Conservation (phyloP, 1,140 invertebrate species). For the Trichoplusia ni region DNA sequence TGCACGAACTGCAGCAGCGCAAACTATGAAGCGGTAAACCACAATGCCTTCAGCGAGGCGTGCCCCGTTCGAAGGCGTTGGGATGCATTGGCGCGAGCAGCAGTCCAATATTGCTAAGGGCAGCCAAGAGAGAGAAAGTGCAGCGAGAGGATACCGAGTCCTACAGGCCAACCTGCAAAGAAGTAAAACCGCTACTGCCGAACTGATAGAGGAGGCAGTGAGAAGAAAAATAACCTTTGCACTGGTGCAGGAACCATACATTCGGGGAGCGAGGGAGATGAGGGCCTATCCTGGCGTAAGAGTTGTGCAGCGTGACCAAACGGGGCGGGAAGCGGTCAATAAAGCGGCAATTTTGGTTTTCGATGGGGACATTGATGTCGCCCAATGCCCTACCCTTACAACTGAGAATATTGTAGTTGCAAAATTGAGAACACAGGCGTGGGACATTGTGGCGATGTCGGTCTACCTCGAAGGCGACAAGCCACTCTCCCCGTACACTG, state of each 20-base stretch:
- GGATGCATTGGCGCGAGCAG: conserved; percentile 4
- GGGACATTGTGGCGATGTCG: conserved; percentile 15
- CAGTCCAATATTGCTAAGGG: conserved; percentile 13
- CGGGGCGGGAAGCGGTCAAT: background rate
- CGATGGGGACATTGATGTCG: background rate
- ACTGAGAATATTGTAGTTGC: conserved; percentile 23
- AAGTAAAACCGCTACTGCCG: background rate
- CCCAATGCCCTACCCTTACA: background rate
- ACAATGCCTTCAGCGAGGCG: conserved; percentile 17
- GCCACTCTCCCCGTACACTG: conserved; percentile 21
- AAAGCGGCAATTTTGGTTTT: conserved; percentile 33
- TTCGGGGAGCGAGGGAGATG: background rate
- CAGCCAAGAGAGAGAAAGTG: background rate
- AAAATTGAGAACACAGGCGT: background rate
- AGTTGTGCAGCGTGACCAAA: background rate
- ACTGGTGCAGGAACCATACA: conserved; percentile 24
- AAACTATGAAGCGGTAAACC: background rate
- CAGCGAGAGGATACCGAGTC: background rate
- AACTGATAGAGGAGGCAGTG: background rate
- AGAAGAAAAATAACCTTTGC: conserved; percentile 1
- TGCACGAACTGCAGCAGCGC: conserved; percentile 18
- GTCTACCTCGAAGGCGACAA: conserved; percentile 15
- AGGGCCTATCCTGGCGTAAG: background rate
- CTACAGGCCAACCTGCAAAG: conserved; percentile 13
- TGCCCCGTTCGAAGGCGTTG: conserved; percentile 1